These are phyloP conservation scores for Cosmorhoe ocellata DNA, from an alignment of 2,888 invertebrate species.

Conservation along the genomic window DNA sequence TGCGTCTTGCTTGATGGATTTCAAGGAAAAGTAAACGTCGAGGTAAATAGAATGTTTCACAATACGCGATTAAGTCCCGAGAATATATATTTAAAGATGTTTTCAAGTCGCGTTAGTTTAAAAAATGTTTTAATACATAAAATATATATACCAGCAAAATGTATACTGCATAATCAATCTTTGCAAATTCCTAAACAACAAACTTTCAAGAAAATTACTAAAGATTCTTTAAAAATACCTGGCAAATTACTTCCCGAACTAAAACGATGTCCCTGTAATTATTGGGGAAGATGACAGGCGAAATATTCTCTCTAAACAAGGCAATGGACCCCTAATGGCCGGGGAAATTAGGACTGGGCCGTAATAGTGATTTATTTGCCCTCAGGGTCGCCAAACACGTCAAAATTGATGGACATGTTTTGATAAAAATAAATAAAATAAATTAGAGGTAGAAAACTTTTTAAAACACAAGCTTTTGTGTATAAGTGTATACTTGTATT, in stretches of 20 bases:
- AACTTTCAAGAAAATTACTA: slow-evolving; percentile 1
- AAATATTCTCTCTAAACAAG: slow-evolving; percentile 43
- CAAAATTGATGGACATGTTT: slow-evolving; percentile 3
- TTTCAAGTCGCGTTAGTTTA: no score
- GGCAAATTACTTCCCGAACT: slow-evolving; percentile 7
- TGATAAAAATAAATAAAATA: neutral
- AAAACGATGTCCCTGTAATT: slow-evolving; percentile 18
- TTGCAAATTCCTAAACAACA: neutral
- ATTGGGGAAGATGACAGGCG: slow-evolving; percentile 39
- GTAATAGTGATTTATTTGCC: slow-evolving; percentile 47
- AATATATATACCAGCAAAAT: no score
- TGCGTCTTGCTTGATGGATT: no score
- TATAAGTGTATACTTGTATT: no score
- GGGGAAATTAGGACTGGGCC: slow-evolving; percentile 38
- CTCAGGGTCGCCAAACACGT: slow-evolving; percentile 13
- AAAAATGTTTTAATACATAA: no score
- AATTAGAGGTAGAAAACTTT: no score
- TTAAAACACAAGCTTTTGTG: no score
- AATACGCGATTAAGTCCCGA: no score
- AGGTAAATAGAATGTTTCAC: no score
- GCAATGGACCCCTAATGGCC: slow-evolving; percentile 46
- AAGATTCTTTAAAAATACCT: slow-evolving; percentile 5
- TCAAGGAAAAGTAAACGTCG: no score
- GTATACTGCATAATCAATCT: no score
- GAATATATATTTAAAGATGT: no score